These are phyloP conservation scores for Oreonectes daqikongensis DNA, from an alignment of 2,797 vertebrate species.

Conservation along the genomic window DNA sequence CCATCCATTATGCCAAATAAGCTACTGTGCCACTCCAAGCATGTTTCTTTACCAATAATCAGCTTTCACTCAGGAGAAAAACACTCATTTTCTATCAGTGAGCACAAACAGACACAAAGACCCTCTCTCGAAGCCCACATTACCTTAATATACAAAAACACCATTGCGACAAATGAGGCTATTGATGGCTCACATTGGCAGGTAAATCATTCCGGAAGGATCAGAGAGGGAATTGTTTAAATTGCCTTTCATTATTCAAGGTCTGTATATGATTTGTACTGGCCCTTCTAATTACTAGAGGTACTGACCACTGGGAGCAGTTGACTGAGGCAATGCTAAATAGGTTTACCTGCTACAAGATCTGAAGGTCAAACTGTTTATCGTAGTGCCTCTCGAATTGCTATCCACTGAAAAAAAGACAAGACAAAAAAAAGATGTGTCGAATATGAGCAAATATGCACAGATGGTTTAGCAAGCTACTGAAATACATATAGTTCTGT, in stretches of 20 bases:
- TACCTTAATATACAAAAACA: slow-evolving; percentile 46
- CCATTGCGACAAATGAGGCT: slow-evolving; percentile 47
- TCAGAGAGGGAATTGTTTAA: slow-evolving; percentile 52
- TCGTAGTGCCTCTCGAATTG: slow-evolving; percentile 2
- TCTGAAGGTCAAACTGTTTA: slow-evolving; percentile 57
- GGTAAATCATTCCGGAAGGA: slow-evolving; percentile 53
- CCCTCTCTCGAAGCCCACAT: slow-evolving; percentile 22
- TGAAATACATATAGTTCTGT: neutral
- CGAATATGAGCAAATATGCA: neutral
- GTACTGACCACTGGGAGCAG: slow-evolving; percentile 57
- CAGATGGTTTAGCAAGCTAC: neutral
- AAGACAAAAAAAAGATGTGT: neutral
- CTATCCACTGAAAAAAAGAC: neutral
- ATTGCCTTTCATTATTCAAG: slow-evolving; percentile 57
- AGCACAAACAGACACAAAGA: slow-evolving; percentile 15
- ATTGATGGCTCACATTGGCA: slow-evolving; percentile 52
- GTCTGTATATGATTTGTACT: slow-evolving; percentile 51
- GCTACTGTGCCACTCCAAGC: neutral
- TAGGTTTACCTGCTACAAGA: slow-evolving; percentile 51
- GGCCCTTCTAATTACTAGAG: slow-evolving; percentile 53
- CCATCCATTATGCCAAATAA: slow-evolving; percentile 2
- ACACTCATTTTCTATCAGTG: neutral
- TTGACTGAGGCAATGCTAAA: slow-evolving; percentile 56
- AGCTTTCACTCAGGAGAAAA: slow-evolving; percentile 12
- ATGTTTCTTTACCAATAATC: slow-evolving; percentile 5